Conservation (phyloP, 2,888 invertebrate genomes). For the Apodemia duryi region DNA sequence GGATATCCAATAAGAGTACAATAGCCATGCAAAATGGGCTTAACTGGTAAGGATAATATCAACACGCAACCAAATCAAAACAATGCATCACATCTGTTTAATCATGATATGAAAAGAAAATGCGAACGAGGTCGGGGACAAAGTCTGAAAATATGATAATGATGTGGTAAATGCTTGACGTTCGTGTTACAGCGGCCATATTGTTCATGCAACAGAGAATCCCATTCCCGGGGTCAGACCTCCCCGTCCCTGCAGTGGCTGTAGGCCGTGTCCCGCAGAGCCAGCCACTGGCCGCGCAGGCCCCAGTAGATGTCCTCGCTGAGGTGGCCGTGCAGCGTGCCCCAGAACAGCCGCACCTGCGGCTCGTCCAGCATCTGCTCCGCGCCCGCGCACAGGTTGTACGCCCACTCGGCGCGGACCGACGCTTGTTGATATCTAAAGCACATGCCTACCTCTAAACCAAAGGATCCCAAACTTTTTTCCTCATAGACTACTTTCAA, state of each 20-base stretch:
- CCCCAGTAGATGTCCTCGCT: conserved; percentile 66
- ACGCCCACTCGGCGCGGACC: conserved; percentile 75
- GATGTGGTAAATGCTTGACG: not conserved
- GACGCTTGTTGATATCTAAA: conserved; percentile 66
- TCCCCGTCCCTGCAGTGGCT: conserved; percentile 47
- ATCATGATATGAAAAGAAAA: too few species aligned
- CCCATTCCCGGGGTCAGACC: conserved; percentile 33
- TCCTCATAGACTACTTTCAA: too few species aligned
- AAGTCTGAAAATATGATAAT: not conserved
- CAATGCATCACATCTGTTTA: too few species aligned
- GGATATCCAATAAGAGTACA: too few species aligned
- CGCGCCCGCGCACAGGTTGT: conserved; percentile 70
- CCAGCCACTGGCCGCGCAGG: conserved; percentile 53
- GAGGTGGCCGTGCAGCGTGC: conserved; percentile 58
- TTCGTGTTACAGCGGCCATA: not conserved
- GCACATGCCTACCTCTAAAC: not conserved
- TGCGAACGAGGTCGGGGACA: too few species aligned
- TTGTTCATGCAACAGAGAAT: too few species aligned
- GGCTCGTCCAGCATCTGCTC: conserved; percentile 72
- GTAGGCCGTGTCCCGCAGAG: conserved; percentile 48
- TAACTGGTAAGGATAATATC: too few species aligned
- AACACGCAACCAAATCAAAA: too few species aligned
- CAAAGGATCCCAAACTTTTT: too few species aligned
- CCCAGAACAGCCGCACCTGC: conserved; percentile 68
- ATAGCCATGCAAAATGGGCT: too few species aligned